Conservation (phyloP, 2,113 vertebrate species). For the Poeciliopsis retropinna region DNA sequence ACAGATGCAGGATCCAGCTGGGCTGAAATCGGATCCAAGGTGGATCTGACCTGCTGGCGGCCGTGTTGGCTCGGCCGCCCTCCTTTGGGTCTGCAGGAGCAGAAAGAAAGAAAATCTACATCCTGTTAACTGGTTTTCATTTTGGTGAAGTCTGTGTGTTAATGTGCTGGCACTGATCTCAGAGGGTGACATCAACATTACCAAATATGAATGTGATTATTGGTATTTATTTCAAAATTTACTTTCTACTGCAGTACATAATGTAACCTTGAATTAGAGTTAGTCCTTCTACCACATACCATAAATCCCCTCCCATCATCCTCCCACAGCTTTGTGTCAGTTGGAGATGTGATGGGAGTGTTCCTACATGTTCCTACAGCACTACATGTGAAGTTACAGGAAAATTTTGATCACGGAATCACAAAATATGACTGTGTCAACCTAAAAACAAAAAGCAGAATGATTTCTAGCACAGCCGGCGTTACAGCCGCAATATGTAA, state of each 20-base stretch:
- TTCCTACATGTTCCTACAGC: too few relatives aligned
- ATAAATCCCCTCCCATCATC: background rate
- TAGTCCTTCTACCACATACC: background rate
- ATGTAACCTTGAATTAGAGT: background rate
- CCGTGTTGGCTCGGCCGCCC: slow-evolving; percentile 2
- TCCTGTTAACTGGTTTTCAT: too few relatives aligned
- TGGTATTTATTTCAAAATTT: background rate
- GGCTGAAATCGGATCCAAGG: slow-evolving; percentile 9
- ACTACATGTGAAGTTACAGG: too few relatives aligned
- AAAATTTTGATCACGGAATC: too few relatives aligned
- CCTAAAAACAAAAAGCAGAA: too few relatives aligned
- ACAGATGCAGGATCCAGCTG: slow-evolving; percentile 41
- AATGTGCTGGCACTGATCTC: background rate
- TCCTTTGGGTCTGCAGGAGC: slow-evolving; percentile 12
- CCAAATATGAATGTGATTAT: background rate
- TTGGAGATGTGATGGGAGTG: too few relatives aligned
- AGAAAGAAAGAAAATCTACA: background rate
- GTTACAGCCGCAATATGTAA: too few relatives aligned
- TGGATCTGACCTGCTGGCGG: slow-evolving; percentile 23
- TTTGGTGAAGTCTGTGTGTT: too few relatives aligned
- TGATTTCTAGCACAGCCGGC: too few relatives aligned
- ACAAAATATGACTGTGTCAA: too few relatives aligned
- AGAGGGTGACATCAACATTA: background rate
- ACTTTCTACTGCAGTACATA: background rate
- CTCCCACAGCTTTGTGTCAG: too few relatives aligned